Evolutionary conservation across 2,797 vertebrate species (phyloP).

Genomic region (Podarcis lilfordi): DNA sequence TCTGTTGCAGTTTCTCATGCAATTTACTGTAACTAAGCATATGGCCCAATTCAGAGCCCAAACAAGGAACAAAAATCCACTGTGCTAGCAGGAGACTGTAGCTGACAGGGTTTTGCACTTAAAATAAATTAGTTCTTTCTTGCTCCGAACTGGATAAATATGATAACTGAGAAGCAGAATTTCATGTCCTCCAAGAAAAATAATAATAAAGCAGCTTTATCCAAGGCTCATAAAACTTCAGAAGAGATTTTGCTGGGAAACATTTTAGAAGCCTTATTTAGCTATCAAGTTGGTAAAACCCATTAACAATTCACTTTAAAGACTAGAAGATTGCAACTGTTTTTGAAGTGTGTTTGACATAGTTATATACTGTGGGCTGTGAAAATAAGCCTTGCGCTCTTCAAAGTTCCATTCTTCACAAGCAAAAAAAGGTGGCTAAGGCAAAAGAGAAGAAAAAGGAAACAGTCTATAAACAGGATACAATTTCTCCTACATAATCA

Average conservation of each 20-base stretch:
- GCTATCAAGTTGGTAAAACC: conserved; percentile 34
- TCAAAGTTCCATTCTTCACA: conserved; percentile 39
- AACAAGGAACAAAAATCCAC: background rate
- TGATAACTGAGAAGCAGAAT: background rate
- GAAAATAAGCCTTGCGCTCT: conserved; percentile 28
- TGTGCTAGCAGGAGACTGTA: background rate
- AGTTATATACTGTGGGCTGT: conserved; percentile 37
- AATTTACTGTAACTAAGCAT: background rate
- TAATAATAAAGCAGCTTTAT: background rate
- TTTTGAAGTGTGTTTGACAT: conserved; percentile 23
- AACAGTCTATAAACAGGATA: background rate
- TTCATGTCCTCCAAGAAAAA: conserved; percentile 3
- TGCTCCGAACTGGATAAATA: background rate
- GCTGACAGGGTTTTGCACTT: background rate
- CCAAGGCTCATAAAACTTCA: conserved; percentile 5
- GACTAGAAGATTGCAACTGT: conserved; percentile 16
- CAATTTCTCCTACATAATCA: conserved; percentile 29
- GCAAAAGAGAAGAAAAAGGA: conserved; percentile 14
- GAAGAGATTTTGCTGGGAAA: conserved; percentile 2
- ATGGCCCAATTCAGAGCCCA: background rate
- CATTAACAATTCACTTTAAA: conserved; percentile 39
- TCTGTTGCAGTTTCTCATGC: background rate
- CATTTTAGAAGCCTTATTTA: conserved; percentile 1
- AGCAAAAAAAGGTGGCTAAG: conserved; percentile 10
- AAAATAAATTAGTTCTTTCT: background rate